Base-by-base conservation (phyloP, 2,888 invertebrate species). In the Drosophila tripunctata region DNA sequence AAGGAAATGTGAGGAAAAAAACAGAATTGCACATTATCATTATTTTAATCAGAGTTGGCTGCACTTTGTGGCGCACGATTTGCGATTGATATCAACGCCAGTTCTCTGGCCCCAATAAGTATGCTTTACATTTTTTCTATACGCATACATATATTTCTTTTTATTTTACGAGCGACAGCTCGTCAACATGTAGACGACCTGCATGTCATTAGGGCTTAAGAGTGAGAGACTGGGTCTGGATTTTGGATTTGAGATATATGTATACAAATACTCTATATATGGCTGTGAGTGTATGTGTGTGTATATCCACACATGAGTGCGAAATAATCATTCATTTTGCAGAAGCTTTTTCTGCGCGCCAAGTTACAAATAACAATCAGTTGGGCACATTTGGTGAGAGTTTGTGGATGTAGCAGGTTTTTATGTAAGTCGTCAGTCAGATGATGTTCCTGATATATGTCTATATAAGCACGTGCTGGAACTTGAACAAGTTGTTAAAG, bases 41-140 rank as follows among this genome's bases (percentile, higher is more conserved):
- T 71, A 79, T 76, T 86, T 82, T 76, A 85, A 78, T 75, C 73
- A 85, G 64, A 70, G 65, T 45, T 75, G 65, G 54, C 69, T 64
- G 64, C 63, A 57, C 27, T 52, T 17, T 36, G 52, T 60, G 47
- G 22, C 45, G 48, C 56, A 65, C 50, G 50, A 68, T 51, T 69
- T 67, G 50, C 67, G 80, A 81, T 76, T 70, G 69, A 67, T 66
- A 78, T 75, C 61, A 27, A 40, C 15, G 36, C 41, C 75, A 68
- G 64, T 68, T 66, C 27, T 21, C n/a, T 15, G 17, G 17, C 48
- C 55, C 65, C 50, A 40, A 71, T 54, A 57, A 68, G 50, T 55
- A 54, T 66, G 65, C 65, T 65, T 35, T 45, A 54, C 48, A 38
- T 55, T 35, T 45, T 62, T 27, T 43, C 8, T 36, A 41, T 15